Percentiles rank a stretch among this genome's conserved stretches.
Evolutionary conservation across 2,888 invertebrate genomes (phyloP).

Genomic region (Meloe dianella): DNA sequence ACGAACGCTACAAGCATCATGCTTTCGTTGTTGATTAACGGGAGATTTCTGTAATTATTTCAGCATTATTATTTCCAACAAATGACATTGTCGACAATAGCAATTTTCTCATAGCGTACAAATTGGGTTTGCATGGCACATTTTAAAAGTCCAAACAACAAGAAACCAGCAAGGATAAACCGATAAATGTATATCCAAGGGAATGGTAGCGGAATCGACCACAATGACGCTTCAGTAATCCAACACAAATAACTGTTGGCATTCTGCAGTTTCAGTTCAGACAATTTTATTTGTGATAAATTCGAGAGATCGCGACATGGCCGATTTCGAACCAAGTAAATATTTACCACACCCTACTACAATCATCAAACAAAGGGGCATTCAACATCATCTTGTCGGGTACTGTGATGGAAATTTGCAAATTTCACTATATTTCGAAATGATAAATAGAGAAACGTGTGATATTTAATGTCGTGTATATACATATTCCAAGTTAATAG

Average conservation of each 20-base stretch:
- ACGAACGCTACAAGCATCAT: background rate
- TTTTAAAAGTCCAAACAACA: background rate
- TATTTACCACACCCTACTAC: slow-evolving; percentile 2
- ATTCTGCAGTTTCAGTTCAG: slow-evolving; percentile 11
- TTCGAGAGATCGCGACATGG: slow-evolving; percentile 11
- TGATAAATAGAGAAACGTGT: background rate
- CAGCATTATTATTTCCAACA: background rate
- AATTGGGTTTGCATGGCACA: background rate
- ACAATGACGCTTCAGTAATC: slow-evolving; percentile 16
- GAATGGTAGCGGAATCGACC: background rate
- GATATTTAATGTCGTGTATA: background rate
- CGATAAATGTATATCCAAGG: background rate
- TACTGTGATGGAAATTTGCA: background rate
- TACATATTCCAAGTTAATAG: background rate
- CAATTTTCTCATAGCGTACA: background rate
- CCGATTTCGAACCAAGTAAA: slow-evolving; percentile 1
- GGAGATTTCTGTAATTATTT: too few species aligned
- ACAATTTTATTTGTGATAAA: slow-evolving; percentile 1
- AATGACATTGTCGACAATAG: background rate
- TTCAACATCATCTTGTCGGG: background rate
- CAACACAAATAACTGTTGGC: slow-evolving; percentile 13
- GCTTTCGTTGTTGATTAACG: too few species aligned
- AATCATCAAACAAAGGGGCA: slow-evolving; percentile 2
- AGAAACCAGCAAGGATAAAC: background rate
- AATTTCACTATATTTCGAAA: background rate